Evolutionary conservation across 2,113 vertebrate genomes (phyloP).

Genomic region (Diglossa brunneiventris): DNA sequence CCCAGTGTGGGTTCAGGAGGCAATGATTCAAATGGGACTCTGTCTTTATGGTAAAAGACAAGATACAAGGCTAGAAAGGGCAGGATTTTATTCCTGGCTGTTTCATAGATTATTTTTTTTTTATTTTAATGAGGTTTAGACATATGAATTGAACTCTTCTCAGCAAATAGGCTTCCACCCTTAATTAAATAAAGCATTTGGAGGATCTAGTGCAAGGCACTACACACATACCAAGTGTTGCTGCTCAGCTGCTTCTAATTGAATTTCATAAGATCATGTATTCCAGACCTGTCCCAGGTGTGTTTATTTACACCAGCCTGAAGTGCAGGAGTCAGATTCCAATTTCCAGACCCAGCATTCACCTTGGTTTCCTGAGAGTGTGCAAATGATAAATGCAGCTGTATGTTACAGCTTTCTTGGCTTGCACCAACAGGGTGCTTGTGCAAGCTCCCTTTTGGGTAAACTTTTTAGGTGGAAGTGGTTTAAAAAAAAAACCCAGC

Average conservation of each 20-base stretch:
- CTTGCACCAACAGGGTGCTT: neutral
- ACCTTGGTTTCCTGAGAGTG: neutral
- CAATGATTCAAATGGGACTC: neutral
- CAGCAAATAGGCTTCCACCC: neutral
- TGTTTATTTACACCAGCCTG: neutral
- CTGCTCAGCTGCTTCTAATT: neutral
- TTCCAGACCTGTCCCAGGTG: neutral
- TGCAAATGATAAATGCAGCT: neutral
- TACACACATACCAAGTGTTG: neutral
- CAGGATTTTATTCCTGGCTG: neutral
- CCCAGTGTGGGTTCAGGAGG: neutral
- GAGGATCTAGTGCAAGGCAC: neutral
- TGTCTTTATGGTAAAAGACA: neutral
- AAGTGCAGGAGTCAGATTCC: neutral
- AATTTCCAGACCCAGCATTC: neutral
- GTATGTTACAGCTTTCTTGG: neutral
- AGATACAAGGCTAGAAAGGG: neutral
- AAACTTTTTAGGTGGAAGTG: neutral
- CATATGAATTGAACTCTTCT: neutral
- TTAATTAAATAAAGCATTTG: neutral
- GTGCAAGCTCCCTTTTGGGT: neutral
- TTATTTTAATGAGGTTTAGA: neutral
- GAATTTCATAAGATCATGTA: neutral
- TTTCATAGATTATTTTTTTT: neutral
- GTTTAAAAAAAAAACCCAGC: neutral